These are phyloP conservation scores for Melinopterus prodromus DNA, from an alignment of 2,888 invertebrate genomes.

Conservation along the genomic window DNA sequence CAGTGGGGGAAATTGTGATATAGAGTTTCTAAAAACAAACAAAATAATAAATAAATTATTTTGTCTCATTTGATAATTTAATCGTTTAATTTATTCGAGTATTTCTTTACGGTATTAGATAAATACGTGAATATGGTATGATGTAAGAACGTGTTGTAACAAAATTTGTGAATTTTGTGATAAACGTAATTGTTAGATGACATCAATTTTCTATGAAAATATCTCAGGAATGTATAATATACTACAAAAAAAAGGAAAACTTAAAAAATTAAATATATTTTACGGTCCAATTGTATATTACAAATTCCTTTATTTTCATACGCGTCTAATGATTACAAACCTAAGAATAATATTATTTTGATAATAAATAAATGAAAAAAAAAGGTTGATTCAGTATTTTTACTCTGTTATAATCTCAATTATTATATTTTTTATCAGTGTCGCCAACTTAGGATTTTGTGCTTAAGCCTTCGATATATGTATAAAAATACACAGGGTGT, in stretches of 20 bases:
- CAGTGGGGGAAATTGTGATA: slow-evolving; percentile 4
- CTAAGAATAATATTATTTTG: background rate
- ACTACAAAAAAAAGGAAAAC: background rate
- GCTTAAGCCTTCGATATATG: slow-evolving; percentile 4
- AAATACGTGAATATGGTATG: background rate
- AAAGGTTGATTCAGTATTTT: slow-evolving; percentile 7
- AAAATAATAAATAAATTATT: background rate
- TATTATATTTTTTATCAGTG: slow-evolving; percentile 12
- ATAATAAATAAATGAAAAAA: background rate
- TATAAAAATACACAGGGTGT: background rate
- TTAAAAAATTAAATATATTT: background rate
- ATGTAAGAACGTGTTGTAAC: background rate
- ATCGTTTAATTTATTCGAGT: slow-evolving; percentile 4
- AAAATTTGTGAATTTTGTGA: background rate
- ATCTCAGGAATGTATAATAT: background rate
- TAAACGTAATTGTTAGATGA: background rate
- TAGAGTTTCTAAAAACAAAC: background rate
- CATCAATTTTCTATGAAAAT: background rate
- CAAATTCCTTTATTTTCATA: background rate
- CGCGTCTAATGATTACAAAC: background rate
- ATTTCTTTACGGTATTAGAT: background rate
- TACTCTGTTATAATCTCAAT: background rate
- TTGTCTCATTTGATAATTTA: background rate
- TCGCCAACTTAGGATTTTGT: slow-evolving; percentile 5
- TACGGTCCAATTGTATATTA: background rate